phyloP scores from a whole-genome alignment of 1,140 invertebrate genomes.

The Lordiphosa mommai region DNA sequence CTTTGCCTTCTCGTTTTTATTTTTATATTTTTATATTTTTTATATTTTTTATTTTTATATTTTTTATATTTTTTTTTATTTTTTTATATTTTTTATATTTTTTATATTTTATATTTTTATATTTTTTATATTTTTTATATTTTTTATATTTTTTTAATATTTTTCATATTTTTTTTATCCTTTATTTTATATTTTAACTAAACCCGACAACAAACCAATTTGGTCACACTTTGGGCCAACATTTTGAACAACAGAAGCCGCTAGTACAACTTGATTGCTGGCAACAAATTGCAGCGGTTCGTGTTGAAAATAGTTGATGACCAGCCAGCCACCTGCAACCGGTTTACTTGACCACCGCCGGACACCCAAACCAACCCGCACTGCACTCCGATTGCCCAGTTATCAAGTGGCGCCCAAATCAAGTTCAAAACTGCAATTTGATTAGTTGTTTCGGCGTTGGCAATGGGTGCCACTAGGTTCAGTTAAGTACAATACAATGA shows the following conservation, averaged over 20 bases:
- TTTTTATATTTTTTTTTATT: no score
- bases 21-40: no score
- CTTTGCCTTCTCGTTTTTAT: no score
- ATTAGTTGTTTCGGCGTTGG: constrained; percentile 5
- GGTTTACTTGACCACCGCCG: constrained; percentile 12
- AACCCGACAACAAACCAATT: background rate
- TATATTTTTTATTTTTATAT: no score
- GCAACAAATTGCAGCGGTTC: constrained; percentile 14
- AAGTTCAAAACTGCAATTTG: constrained; percentile 61
- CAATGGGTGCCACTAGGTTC: constrained; percentile 11
- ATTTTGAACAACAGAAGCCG: constrained; percentile 10
- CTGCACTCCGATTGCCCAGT: no score
- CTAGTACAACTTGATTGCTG: constrained; percentile 4
- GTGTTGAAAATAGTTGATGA: constrained; percentile 8
- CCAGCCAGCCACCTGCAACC: constrained; percentile 3
- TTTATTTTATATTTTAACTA: background rate
- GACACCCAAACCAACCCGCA: no score
- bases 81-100: no score
- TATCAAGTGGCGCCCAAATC: constrained; percentile 12
- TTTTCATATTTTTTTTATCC: background rate
- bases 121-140: no score
- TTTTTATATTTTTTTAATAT: background rate
- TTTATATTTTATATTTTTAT: no score
- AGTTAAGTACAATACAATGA: background rate
- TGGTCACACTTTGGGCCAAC: constrained; percentile 11